phyloP scores from a whole-genome alignment of 2,113 vertebrate genomes.

The Dendropsophus ebraccatus region DNA sequence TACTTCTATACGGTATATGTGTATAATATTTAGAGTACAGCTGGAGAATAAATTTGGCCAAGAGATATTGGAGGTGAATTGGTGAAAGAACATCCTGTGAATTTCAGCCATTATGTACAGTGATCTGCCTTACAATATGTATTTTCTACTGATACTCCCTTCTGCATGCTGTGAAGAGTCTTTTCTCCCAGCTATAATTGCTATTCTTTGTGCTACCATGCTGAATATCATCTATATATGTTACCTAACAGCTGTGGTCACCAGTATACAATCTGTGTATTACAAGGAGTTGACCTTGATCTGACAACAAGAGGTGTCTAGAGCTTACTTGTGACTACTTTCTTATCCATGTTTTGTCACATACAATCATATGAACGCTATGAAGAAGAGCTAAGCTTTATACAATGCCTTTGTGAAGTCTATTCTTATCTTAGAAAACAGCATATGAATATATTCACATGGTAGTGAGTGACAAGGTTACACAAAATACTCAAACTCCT shows the following conservation, averaged over 20 bases:
- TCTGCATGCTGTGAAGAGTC: too few relatives aligned
- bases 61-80: too few relatives aligned
- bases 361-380: too few relatives aligned
- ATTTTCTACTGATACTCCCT: too few relatives aligned
- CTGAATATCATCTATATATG: not conserved
- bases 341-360: not conserved
- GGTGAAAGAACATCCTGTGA: too few relatives aligned
- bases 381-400: not conserved
- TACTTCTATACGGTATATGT: too few relatives aligned
- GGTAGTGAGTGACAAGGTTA: not conserved
- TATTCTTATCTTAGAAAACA: not conserved
- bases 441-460: not conserved
- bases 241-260: not conserved
- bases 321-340: not conserved
- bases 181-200: not conserved
- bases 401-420: not conserved
- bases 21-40: too few relatives aligned
- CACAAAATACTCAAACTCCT: not conserved
- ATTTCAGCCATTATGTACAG: too few relatives aligned
- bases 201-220: not conserved
- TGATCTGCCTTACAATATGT: too few relatives aligned
- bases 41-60: too few relatives aligned
- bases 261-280: not conserved
- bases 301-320: not conserved
- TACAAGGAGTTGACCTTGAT: not conserved